Conservation (phyloP, 2,797 vertebrate species). For the Catharus ustulatus region DNA sequence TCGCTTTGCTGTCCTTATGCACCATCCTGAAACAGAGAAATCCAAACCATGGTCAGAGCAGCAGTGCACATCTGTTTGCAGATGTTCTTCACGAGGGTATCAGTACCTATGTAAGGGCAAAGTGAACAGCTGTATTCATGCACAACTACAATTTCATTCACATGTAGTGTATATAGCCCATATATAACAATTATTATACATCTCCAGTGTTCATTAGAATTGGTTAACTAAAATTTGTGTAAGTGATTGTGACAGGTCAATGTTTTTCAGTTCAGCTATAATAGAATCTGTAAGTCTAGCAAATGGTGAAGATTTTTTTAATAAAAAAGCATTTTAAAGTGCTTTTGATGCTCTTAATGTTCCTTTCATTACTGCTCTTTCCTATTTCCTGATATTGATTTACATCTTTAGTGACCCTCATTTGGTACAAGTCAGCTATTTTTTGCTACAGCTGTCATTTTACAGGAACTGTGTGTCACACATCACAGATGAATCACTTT, state of each 20-base stretch:
- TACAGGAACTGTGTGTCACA: neutral
- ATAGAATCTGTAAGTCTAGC: neutral
- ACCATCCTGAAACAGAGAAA: neutral
- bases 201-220: neutral
- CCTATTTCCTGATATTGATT: conserved; percentile 28
- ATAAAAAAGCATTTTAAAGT: neutral
- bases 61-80: neutral
- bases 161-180: neutral
- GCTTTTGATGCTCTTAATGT: neutral
- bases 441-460: neutral
- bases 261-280: neutral
- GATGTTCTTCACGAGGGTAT: neutral
- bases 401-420: neutral
- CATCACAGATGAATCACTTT: neutral
- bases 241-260: neutral
- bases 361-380: conserved; percentile 20
- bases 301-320: neutral
- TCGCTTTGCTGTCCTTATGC: neutral
- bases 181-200: neutral
- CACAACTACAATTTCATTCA: neutral
- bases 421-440: neutral
- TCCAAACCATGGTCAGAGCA: neutral
- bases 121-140: neutral
- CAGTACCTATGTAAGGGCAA: neutral
- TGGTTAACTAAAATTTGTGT: neutral